These are phyloP conservation scores for Parnassius smintheus DNA, from an alignment of 2,888 invertebrate species.

Conservation along the genomic window DNA sequence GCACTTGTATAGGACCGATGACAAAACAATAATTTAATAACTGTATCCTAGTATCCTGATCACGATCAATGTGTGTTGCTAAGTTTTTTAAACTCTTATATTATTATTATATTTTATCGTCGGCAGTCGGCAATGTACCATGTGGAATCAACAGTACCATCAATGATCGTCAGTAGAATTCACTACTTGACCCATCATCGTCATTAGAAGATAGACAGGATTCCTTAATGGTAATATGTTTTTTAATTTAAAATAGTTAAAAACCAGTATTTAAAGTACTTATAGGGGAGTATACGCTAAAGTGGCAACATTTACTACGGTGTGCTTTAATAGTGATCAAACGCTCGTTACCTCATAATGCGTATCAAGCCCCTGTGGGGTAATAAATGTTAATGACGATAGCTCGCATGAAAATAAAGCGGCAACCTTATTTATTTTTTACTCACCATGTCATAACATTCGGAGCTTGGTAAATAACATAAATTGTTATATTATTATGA, in stretches of 20 bases:
- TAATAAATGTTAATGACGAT: constrained; percentile 27
- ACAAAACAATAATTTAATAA: no score
- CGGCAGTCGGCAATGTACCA: no score
- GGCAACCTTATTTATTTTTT: constrained; percentile 14
- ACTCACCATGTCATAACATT: constrained; percentile 6
- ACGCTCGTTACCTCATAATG: constrained; percentile 20
- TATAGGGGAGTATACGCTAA: constrained; percentile 1
- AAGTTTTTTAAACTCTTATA: no score
- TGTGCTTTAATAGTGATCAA: constrained; percentile 17
- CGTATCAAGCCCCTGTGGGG: constrained; percentile 18
- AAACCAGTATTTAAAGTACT: not conserved
- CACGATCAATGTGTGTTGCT: no score
- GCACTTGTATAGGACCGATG: no score
- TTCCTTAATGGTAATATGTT: no score
- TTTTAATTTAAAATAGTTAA: not conserved
- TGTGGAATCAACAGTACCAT: no score
- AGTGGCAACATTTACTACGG: constrained; percentile 15
- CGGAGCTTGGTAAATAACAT: constrained; percentile 1
- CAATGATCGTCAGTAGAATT: no score
- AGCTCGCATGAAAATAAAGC: constrained; percentile 24
- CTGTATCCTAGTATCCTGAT: no score
- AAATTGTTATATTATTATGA: not conserved
- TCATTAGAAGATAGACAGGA: no score
- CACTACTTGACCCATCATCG: no score
- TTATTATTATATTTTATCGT: no score